A percentile compares a stretch with the other conserved stretches of the same genome.
Conservation (phyloP, 2,888 invertebrate species). For the Caenorhabditis doughertyi region DNA sequence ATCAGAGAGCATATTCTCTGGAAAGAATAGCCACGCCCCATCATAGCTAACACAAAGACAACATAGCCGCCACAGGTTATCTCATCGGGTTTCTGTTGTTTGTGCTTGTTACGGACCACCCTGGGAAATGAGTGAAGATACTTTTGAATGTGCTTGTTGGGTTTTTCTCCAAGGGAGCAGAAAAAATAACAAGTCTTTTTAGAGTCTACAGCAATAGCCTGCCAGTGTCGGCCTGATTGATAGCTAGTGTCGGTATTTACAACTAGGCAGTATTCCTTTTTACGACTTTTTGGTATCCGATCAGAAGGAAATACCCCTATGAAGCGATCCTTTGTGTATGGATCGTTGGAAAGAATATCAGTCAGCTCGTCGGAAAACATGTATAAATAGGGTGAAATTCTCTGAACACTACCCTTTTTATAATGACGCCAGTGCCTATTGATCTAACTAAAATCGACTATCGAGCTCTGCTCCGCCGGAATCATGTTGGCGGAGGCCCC, state of each 20-base stretch:
- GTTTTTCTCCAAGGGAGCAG: constrained; percentile 8
- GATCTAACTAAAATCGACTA: constrained; percentile 30
- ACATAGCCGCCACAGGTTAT: constrained; percentile 23
- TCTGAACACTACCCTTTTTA: not conserved
- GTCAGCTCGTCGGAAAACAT: not conserved
- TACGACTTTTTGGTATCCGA: not conserved
- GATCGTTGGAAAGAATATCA: not conserved
- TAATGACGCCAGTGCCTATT: constrained; percentile 23
- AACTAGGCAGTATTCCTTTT: constrained; percentile 3
- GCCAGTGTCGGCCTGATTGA: constrained; percentile 14
- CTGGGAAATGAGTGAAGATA: not conserved
- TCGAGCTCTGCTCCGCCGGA: not conserved
- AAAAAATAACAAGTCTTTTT: constrained; percentile 11
- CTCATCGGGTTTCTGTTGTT: constrained; percentile 1
- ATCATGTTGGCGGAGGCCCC: not conserved
- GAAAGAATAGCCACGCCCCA: constrained; percentile 6
- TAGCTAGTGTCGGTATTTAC: constrained; percentile 12
- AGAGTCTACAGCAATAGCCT: not conserved
- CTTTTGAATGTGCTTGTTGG: not conserved
- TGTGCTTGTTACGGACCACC: not conserved
- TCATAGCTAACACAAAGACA: constrained; percentile 24
- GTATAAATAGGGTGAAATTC: not conserved
- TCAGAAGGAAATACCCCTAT: not conserved
- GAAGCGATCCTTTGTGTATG: not conserved
- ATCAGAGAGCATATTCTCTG: constrained; percentile 1